Evolutionary conservation across 2,113 vertebrate species (phyloP), one percentile per base, ranked within the genome.

Genomic region (Nesoenas mayeri): DNA sequence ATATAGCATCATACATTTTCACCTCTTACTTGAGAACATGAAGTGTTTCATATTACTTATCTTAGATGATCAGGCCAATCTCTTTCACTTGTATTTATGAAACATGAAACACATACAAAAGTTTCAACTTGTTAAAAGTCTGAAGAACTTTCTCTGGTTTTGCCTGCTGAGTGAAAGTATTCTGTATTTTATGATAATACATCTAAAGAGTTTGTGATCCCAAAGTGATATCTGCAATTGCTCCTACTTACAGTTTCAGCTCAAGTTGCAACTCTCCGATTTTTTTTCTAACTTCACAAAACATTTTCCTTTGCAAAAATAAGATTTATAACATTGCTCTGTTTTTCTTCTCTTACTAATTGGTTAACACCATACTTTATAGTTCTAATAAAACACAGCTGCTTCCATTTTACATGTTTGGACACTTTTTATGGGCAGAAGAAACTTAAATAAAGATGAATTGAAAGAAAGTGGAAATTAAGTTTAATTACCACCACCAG

Each of bases 401-500:
- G 94, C 85, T 94, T 94, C 65, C 56, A 47, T 93, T 91, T 95
- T 77, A 71, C 42, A 42, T 36, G 38, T 91, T 83, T 87, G 67
- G 91, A 70, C 80, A 62, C 15, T 75, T 95, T 88, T 90, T 95
- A 89, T 80, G 47, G 47, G 38, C 28, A 17, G 8, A 70, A 88
- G 62, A 88, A 92, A 67, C 66, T 96, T 95, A 97, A 95, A 94
- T 96, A 97, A 95, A 91, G 89, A 96, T 34, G 38, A 95, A 93
- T 86, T 74, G 85, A 90, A 74, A 88, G 51, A 79, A 91, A 89
- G 36, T 28, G 36, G 88, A 92, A 92, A 87, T 94, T 92, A 95
- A 87, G 75, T 92, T 90, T 95, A 79, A 94, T 91, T 96, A 79
- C 75, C 54, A 89, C 31, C n/a, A 91, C 47, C 64, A 85, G 47